Conservation (phyloP, 2,888 invertebrate genomes). For the Rotaria macrura region DNA sequence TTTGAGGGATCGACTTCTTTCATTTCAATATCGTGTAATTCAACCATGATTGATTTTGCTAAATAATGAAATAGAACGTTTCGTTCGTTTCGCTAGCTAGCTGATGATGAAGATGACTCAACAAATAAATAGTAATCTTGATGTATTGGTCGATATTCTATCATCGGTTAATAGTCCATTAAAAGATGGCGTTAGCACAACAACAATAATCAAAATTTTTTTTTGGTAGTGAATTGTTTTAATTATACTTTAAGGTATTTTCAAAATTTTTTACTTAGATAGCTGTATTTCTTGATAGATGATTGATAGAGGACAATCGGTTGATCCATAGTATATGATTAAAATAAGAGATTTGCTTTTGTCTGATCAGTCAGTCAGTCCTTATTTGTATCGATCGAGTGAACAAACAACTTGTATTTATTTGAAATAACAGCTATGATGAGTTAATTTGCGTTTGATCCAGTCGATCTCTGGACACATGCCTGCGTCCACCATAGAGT, state of each 20-base stretch:
- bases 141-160: no score
- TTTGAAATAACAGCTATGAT: constrained; percentile 14
- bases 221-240: not conserved
- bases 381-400: no score
- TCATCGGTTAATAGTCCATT: not conserved
- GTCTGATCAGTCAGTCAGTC: no score
- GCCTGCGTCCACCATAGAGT: constrained; percentile 20
- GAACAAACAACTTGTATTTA: no score
- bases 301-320: no score
- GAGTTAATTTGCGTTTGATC: constrained; percentile 21
- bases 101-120: no score
- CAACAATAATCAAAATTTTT: not conserved
- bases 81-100: no score
- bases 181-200: not conserved
- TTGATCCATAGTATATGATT: no score
- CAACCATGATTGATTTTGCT: not conserved
- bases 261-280: no score
- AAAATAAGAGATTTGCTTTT: no score
- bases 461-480: not conserved
- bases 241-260: not conserved
- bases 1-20: not conserved
- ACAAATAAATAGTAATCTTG: not conserved
- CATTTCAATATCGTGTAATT: constrained; percentile 1
- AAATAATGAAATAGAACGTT: not conserved
- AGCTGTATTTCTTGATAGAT: no score